Percentiles rank a stretch among this genome's conserved stretches.
These are phyloP conservation scores for Thera britannica DNA, from an alignment of 2,888 invertebrate species.

Conservation along the genomic window DNA sequence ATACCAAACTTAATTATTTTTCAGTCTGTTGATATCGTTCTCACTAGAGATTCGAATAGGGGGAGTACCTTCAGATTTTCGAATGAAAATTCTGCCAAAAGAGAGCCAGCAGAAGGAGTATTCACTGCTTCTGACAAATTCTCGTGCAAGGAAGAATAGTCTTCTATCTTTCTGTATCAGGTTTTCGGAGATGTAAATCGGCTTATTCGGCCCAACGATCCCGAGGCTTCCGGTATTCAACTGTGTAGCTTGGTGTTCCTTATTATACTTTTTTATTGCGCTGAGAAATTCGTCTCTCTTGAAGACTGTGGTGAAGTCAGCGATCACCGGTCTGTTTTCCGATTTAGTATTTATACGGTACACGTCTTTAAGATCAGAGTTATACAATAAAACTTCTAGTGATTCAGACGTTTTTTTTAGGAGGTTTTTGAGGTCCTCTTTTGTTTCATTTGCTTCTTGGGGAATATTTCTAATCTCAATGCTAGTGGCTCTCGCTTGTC, in stretches of 20 bases:
- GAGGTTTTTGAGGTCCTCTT: background rate
- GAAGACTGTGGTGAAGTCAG: background rate
- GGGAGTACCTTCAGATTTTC: background rate
- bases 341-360: background rate
- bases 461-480: background rate
- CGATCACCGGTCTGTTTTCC: background rate
- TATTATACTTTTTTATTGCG: background rate
- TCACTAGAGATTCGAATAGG: background rate
- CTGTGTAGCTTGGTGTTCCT: background rate
- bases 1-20: too few species aligned
- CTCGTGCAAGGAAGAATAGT: background rate
- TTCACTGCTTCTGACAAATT: background rate
- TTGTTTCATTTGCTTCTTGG: background rate
- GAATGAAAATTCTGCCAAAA: background rate
- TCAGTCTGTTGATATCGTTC: too few species aligned
- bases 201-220: background rate
- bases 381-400: background rate
- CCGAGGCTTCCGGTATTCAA: background rate
- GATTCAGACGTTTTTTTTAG: background rate
- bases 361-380: background rate
- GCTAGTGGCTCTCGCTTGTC: background rate
- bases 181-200: background rate
- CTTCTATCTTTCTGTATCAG: background rate
- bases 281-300: background rate
- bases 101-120: background rate